Conservation (phyloP, 2,113 vertebrate species). For the zebrafish (Danio rerio) region GRCz12tu NC_133180.1:23489501-23490000, state of each 20-base stretch:
- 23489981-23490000: too few relatives aligned
- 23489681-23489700: not conserved
- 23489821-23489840: not conserved
- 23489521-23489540: not conserved
- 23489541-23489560: not conserved
- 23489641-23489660: not conserved
- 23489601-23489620: not conserved
- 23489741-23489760: not conserved
- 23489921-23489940: too few relatives aligned
- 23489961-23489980: too few relatives aligned
- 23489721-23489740: conserved; percentile 19
- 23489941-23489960: too few relatives aligned
- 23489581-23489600: not conserved
- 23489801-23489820: not conserved
- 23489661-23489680: not conserved
- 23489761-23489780: not conserved
- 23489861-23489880: too few relatives aligned
- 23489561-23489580: not conserved
- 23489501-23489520: not conserved
- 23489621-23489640: not conserved
- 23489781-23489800: not conserved
- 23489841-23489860: not conserved
- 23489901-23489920: too few relatives aligned
- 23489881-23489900: too few relatives aligned
- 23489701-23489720: not conserved